Conservation (phyloP, 2,797 vertebrate genomes). For the Sebastes itinus region DNA sequence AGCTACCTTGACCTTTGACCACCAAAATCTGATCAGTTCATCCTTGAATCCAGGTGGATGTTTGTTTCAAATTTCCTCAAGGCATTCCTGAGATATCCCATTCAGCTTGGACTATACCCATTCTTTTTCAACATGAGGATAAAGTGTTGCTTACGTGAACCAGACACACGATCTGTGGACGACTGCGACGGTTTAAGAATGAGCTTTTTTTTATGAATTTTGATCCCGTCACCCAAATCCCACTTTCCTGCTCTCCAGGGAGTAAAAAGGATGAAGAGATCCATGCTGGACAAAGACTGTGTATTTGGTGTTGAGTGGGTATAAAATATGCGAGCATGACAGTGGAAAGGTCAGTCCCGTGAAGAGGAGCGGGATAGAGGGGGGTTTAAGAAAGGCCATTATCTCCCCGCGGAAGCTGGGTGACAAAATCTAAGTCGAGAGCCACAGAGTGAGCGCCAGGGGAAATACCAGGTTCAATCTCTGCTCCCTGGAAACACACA, state of each 20-base stretch:
- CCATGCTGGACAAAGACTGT: constrained; percentile 20
- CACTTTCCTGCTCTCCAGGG: constrained; percentile 5
- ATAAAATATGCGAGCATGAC: constrained; percentile 49
- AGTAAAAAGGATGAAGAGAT: constrained; percentile 29
- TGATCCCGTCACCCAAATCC: constrained; percentile 28
- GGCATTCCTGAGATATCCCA: no score
- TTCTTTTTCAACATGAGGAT: constrained; percentile 5
- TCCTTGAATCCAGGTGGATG: no score
- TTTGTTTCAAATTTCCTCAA: no score
- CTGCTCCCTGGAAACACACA: constrained; percentile 19
- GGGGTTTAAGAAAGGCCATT: constrained; percentile 51
- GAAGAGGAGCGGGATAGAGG: constrained; percentile 34
- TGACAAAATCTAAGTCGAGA: constrained; percentile 52
- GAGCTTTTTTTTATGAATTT: neutral
- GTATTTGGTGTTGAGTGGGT: constrained; percentile 41
- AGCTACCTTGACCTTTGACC: no score
- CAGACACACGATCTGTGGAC: neutral
- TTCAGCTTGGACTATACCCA: neutral
- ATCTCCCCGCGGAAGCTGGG: constrained; percentile 44
- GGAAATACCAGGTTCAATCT: constrained; percentile 35
- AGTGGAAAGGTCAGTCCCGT: constrained; percentile 64
- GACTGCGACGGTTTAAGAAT: constrained; percentile 3
- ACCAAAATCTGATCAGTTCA: no score
- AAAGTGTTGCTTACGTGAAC: constrained; percentile 17
- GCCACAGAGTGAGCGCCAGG: constrained; percentile 14